Conservation (phyloP, 2,113 vertebrate genomes). For the Abramis brama region DNA sequence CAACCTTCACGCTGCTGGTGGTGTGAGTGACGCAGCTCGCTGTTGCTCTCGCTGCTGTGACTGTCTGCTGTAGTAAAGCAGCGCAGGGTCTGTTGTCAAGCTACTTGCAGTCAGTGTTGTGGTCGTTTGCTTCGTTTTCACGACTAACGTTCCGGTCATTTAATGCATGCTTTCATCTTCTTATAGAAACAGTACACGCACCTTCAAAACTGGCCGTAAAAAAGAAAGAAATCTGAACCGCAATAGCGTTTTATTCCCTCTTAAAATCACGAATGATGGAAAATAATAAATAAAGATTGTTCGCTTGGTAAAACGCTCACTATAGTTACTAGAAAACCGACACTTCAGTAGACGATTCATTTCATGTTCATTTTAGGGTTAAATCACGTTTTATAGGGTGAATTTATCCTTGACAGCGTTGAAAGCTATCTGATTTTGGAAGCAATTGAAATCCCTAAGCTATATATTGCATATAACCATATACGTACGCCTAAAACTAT, state of each 20-base stretch:
- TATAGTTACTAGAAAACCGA: neutral
- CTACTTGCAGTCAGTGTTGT: neutral
- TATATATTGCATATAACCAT: neutral
- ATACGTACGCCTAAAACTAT: neutral
- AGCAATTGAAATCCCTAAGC: neutral
- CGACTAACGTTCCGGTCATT: neutral
- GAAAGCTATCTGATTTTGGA: neutral
- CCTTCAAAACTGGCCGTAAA: neutral
- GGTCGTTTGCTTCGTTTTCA: neutral
- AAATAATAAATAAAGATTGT: neutral
- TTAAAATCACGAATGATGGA: neutral
- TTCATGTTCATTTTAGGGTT: neutral
- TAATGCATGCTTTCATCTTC: too few relatives aligned
- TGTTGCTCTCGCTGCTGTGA: neutral
- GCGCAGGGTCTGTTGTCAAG: slow-evolving; percentile 23
- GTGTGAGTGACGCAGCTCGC: slow-evolving; percentile 58
- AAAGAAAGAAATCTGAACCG: neutral
- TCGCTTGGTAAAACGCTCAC: neutral
- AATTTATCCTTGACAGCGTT: too few relatives aligned
- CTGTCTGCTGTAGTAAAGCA: slow-evolving; percentile 37
- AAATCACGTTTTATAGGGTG: neutral
- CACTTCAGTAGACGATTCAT: neutral
- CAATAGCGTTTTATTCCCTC: neutral
- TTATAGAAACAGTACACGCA: neutral
- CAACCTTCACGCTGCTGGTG: slow-evolving; percentile 52